Percentiles rank a stretch among this genome's conserved stretches.
These are phyloP conservation scores for Microplitis mediator DNA, from an alignment of 1,140 invertebrate species.

Conservation along the genomic window DNA sequence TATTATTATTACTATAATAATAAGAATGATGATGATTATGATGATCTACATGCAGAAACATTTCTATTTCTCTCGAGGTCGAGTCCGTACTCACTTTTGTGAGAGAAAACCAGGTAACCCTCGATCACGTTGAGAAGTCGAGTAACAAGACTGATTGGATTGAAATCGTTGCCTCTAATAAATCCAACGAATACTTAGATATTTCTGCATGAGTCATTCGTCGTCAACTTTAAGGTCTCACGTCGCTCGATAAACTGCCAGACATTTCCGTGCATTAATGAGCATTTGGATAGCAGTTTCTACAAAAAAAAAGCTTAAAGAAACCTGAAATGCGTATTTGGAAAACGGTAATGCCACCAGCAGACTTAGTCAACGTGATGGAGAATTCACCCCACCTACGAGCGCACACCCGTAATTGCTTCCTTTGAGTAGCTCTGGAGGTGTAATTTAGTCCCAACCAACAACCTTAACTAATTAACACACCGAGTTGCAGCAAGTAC, in stretches of 20 bases:
- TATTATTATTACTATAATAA: background rate
- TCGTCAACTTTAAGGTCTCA: background rate
- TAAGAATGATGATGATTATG: background rate
- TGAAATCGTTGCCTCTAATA: slow-evolving; percentile 16
- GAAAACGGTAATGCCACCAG: background rate
- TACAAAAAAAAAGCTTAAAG: background rate
- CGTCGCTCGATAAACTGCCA: too few relatives aligned
- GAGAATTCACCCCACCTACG: slow-evolving; percentile 23
- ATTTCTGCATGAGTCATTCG: slow-evolving; percentile 8
- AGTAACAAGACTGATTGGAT: slow-evolving; percentile 21
- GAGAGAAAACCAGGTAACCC: background rate
- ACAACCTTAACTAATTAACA: slow-evolving; percentile 64
- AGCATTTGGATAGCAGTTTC: too few relatives aligned
- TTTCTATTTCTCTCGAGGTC: background rate
- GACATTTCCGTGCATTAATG: too few relatives aligned
- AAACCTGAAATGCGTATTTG: background rate
- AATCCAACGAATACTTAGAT: slow-evolving; percentile 3
- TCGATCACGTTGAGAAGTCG: background rate
- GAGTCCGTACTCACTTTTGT: background rate
- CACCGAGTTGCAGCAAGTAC: slow-evolving; percentile 47
- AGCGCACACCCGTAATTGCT: slow-evolving; percentile 62
- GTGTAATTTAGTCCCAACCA: slow-evolving; percentile 63
- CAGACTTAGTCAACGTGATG: background rate
- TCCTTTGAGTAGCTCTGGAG: slow-evolving; percentile 63
- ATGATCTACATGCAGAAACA: background rate